Evolutionary conservation across 2,797 vertebrate species (phyloP).

Genomic region (Sarcophilus harrisii): DNA sequence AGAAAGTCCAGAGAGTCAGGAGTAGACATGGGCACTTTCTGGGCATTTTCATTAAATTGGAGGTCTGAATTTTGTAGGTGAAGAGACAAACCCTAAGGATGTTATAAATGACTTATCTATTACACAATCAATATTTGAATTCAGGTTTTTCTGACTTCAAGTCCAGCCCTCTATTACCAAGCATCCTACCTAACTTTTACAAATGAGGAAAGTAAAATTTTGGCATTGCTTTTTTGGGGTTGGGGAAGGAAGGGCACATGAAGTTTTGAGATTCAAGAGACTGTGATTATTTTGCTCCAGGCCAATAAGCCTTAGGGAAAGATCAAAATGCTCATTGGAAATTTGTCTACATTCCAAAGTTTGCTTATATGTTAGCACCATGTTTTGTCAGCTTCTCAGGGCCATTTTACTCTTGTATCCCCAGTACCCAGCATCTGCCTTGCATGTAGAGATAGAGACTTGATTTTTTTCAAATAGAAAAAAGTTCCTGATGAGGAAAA

Average conservation of each 20-base stretch:
- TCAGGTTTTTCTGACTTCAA: not conserved
- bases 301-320: not conserved
- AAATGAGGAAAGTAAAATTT: not conserved
- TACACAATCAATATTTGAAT: not conserved
- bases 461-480: not conserved
- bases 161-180: not conserved
- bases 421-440: not conserved
- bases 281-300: not conserved
- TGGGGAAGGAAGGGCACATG: no score
- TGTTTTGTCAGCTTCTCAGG: not conserved
- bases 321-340: not conserved
- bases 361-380: not conserved
- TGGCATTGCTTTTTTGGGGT: not conserved
- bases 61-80: not conserved
- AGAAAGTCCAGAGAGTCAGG: not conserved
- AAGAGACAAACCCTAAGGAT: not conserved
- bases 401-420: not conserved
- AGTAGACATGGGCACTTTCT: not conserved
- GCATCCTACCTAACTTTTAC: not conserved
- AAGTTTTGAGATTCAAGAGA: no score
- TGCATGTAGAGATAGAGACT: not conserved
- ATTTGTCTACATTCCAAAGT: not conserved
- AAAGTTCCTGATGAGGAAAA: not conserved
- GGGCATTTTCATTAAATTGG: not conserved
- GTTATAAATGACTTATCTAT: not conserved